phyloP scores from a whole-genome alignment of 2,888 invertebrate species.

The Cepaea hortensis region DNA sequence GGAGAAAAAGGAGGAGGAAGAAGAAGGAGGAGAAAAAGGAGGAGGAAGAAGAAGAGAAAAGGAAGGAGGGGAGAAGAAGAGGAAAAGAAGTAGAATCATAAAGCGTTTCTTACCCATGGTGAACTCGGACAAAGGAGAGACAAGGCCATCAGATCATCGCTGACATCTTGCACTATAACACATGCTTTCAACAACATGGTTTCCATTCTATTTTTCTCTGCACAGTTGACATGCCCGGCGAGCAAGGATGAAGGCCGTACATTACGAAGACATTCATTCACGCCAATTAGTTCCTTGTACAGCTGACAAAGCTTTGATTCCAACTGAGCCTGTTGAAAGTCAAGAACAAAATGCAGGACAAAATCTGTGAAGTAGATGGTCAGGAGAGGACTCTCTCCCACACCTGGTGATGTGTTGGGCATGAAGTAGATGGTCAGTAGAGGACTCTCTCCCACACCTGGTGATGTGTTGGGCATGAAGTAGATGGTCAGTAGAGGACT shows the following conservation, averaged over 20 bases:
- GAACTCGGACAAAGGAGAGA: constrained; percentile 71
- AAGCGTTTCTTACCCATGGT: constrained; percentile 68
- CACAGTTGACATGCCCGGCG: constrained; percentile 55
- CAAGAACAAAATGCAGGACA: not conserved
- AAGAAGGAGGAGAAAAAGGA: no score
- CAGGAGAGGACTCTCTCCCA: no score
- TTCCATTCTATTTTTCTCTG: constrained; percentile 60
- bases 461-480: not conserved
- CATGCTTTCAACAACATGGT: constrained; percentile 63
- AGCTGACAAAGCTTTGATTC: constrained; percentile 68
- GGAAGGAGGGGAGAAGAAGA: not conserved
- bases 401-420: no score
- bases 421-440: no score
- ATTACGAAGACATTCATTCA: constrained; percentile 48
- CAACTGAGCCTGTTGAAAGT: constrained; percentile 62
- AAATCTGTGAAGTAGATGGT: not conserved
- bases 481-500: no score
- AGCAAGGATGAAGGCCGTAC: not conserved
- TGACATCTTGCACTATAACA: constrained; percentile 65
- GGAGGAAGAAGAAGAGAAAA: no score
- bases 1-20: no score
- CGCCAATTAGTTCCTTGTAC: constrained; percentile 66
- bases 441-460: no score
- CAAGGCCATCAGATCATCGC: constrained; percentile 65
- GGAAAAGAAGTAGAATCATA: not conserved